Evolutionary conservation across 2,888 invertebrate species (phyloP), one percentile per base, ranked within the genome.

Genomic region (Micropterix aruncella): DNA sequence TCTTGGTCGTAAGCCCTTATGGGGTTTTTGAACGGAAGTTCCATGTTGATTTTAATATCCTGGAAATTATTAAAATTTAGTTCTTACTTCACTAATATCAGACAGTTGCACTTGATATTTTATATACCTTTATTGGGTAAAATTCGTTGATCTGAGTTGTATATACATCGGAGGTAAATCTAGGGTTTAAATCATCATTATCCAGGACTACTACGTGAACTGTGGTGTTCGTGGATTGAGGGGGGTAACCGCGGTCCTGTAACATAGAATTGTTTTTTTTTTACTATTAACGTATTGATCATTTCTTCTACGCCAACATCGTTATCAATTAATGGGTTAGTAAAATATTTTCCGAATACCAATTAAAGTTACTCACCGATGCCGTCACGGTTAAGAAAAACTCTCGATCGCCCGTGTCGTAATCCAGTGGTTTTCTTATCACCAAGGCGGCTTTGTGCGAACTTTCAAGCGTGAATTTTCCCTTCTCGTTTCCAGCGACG

Each of bases 1-100:
- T 91, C 90, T 60, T 87, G 85, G 61, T 90, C 90, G 50, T 74
- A 78, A 0, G 90, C 90, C 52, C 75, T 75, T 39, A 91, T 86
- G 2, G 81, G 75, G 0, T 81, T 78, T 3, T 76, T 68, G 56
- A 90, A 84, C 44, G 72, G 62, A 1, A 92, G 63, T 49, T 80
- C 79, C 51, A 77, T 74, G 55, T 85, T 81, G 40, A 89, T 79
- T 17, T 75, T 67, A 46, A 77, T 77, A 3, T 84, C 83, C 87
- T 86, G 60, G 27, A 58, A 59, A 47, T 43, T 39, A 44, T 40
- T 12, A 15, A 37, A 38, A 19, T 18, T 37, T 18, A 37, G 40
- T 47, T 43, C 15, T 37, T 12, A 45, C 17, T 40, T 27, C 14
- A 38, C 12, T 18, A 3, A 42, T 5, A 12, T 44, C 15, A 16